Evolutionary conservation across 2,888 invertebrate species (phyloP).

Genomic region (Drosophila flavopinicola): DNA sequence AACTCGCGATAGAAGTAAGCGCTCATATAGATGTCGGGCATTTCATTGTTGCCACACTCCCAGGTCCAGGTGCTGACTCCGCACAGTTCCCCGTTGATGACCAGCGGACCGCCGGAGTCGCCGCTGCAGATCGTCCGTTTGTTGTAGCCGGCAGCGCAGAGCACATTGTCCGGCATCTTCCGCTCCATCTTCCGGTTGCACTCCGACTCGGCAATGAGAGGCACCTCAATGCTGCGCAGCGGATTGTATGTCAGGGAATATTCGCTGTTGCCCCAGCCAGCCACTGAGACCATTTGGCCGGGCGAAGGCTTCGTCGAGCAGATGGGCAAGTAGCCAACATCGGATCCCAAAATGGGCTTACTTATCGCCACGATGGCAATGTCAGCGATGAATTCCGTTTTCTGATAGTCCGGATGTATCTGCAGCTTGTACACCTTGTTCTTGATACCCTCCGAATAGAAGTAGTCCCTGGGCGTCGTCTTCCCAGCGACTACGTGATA

Average conservation of each 20-base stretch:
- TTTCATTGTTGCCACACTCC: constrained; percentile 25
- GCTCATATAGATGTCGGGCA: constrained; percentile 49
- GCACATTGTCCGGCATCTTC: constrained; percentile 31
- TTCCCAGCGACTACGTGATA: constrained; percentile 29
- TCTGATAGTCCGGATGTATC: constrained; percentile 29
- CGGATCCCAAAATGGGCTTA: background rate
- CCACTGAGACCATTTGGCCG: constrained; percentile 18
- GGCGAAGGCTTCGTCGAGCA: constrained; percentile 12
- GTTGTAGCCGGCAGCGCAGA: constrained; percentile 41
- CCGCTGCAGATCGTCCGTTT: constrained; percentile 40
- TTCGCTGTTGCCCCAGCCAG: constrained; percentile 38
- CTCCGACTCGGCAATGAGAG: constrained; percentile 5
- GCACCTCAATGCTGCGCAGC: constrained; percentile 19
- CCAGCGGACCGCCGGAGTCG: constrained; percentile 56
- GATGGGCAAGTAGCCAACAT: constrained; percentile 23
- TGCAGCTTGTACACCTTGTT: constrained; percentile 16
- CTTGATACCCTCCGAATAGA: background rate
- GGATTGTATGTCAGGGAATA: background rate
- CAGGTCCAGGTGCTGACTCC: constrained; percentile 45
- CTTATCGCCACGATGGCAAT: constrained; percentile 36
- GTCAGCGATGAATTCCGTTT: constrained; percentile 35
- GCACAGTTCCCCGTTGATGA: constrained; percentile 35
- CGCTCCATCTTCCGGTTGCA: constrained; percentile 23
- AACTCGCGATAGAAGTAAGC: constrained; percentile 25
- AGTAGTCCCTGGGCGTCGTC: background rate